Base-by-base conservation (phyloP, 2,113 vertebrate genomes). In the Triplophysa tibetana region DNA sequence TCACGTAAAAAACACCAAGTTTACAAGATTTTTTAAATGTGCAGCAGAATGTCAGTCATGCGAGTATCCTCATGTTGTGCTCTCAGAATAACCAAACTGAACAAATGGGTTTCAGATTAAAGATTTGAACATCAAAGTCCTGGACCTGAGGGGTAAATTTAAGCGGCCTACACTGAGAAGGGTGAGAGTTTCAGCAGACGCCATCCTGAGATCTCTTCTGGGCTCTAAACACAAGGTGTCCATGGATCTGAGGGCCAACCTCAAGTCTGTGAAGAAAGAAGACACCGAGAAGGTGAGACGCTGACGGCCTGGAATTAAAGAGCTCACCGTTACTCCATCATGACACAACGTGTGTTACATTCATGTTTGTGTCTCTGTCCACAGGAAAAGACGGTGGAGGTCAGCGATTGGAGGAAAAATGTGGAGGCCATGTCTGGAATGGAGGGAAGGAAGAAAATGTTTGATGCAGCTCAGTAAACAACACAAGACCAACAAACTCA, bases 221-320 rank as follows among this genome's bases (percentile, higher is more conserved):
- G 98, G 98, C 81, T 99, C 97, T 81, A 99, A 99, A 85, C 98
- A 99, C 91, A 99, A 99, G 83, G 98, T 99, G 29, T 99, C 98
- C 70, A 91, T 99, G 97, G 98, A 99, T 23, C 91, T 99, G 41
- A 84, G 98, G 74, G 97, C 97, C 26, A 99, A 99, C 89, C 94
- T 99, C 48, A 99, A 99, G 85, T 99, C 98, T 0, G 96, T 99
- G 85, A 99, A 98, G 92, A 99, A 99, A 88, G 98, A 99, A 62
- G 98, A 99, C 89, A 95, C 96, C 0, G 98, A 99, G 89, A 99
- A 99, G 95, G 97, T 97, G 72, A 10, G 91, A 4, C 29, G 29
- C 17, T n/a, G 60, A 3, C 61, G 69, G 8, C 8, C 13, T 26
- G 41, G 50, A 76, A 54, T 33, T 0, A 38, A 38, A 29, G 24